Conservation (phyloP, 2,888 invertebrate species). For the Lissocephala sabroskyi region DNA sequence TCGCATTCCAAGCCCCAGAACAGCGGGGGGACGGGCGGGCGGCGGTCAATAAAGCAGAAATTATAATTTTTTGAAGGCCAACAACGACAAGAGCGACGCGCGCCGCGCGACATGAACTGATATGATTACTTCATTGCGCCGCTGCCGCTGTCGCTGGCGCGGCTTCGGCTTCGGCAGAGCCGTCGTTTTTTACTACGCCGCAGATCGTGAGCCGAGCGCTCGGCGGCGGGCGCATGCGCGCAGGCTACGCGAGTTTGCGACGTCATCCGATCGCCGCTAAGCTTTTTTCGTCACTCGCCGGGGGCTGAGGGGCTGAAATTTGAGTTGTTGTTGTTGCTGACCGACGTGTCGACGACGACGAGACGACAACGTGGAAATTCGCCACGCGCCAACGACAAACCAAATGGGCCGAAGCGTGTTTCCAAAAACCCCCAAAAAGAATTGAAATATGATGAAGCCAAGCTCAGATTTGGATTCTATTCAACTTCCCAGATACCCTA, state of each 20-base stretch:
- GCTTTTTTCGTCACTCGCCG: background rate
- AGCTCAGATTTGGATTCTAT: too few relatives aligned
- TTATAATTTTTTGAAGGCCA: conserved; percentile 65
- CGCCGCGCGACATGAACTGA: conserved; percentile 20
- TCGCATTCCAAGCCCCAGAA: conserved; percentile 10
- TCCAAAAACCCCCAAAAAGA: too few relatives aligned
- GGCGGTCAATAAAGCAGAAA: conserved; percentile 50
- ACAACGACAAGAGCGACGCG: conserved; percentile 9
- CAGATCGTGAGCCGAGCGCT: conserved; percentile 19
- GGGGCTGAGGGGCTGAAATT: conserved; percentile 27
- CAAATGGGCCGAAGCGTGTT: too few relatives aligned
- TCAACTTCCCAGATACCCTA: too few relatives aligned
- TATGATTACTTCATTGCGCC: conserved; percentile 33
- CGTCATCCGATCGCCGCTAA: background rate
- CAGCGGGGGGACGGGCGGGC: conserved; percentile 9
- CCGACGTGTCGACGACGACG: conserved; percentile 6
- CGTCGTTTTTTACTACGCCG: conserved; percentile 42
- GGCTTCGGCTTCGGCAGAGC: conserved; percentile 1
- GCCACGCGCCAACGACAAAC: conserved; percentile 31
- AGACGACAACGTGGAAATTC: conserved; percentile 22
- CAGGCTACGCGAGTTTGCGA: background rate
- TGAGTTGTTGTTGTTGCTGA: conserved; percentile 18
- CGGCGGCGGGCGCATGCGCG: conserved; percentile 1
- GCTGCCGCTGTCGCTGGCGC: conserved; percentile 18
- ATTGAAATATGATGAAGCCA: too few relatives aligned